These are phyloP conservation scores for Actinopyga echinites DNA, from an alignment of 53 echinoderm and acorn worm species.

Conservation along the genomic window DNA sequence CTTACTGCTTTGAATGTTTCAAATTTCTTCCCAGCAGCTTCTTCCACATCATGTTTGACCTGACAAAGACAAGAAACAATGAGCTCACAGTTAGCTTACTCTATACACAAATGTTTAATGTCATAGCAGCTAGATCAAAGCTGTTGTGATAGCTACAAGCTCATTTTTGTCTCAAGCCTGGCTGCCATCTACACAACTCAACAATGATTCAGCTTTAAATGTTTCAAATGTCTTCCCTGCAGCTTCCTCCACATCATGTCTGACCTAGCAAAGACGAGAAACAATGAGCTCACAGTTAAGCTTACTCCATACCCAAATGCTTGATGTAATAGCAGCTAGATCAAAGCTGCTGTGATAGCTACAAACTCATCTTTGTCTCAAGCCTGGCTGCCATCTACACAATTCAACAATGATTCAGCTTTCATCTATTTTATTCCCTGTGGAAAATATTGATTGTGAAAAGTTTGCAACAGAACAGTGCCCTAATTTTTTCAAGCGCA, in stretches of 20 bases:
- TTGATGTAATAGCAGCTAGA: not conserved
- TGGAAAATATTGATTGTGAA: too few species aligned
- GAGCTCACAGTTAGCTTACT: not conserved
- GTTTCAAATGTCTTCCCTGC: not conserved
- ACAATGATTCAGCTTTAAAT: too few species aligned
- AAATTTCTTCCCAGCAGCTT: not conserved
- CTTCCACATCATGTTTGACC: constrained; percentile 10
- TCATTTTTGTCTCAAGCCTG: too few species aligned
- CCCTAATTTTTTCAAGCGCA: too few species aligned
- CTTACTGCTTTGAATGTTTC: not conserved
- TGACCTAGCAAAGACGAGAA: not conserved
- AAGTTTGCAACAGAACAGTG: too few species aligned
- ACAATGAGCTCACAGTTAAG: not conserved
- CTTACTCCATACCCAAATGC: not conserved
- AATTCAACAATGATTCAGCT: too few species aligned
- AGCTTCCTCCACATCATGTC: not conserved
- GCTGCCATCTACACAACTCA: too few species aligned
- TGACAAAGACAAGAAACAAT: not conserved
- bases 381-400: too few species aligned
- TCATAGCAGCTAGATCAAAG: not conserved
- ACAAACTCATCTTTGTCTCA: too few species aligned
- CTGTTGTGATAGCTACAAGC: too few species aligned
- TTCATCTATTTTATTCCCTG: not conserved
- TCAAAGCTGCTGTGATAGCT: too few species aligned
- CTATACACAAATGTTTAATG: not conserved